Conservation (phyloP, 1,140 invertebrate species). For the Atta colombica region DNA sequence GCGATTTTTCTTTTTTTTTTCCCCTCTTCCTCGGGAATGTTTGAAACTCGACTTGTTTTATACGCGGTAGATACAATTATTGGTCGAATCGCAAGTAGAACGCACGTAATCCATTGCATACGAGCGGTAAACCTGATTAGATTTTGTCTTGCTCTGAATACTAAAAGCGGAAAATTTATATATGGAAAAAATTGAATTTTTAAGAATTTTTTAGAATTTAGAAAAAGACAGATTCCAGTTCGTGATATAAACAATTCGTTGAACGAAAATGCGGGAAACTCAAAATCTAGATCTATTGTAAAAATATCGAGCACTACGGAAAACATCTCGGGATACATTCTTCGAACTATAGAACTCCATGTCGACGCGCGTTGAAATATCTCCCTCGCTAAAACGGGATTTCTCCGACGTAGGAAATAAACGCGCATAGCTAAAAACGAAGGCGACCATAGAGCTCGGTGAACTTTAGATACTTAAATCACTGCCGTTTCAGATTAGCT, state of each 20-base stretch:
- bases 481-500: neutral
- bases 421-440: neutral
- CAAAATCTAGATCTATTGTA: neutral
- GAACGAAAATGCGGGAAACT: neutral
- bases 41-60: neutral
- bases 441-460: neutral
- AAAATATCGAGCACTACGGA: neutral
- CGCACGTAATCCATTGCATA: slow-evolving; percentile 12
- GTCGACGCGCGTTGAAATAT: slow-evolving; percentile 18
- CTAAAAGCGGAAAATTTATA: slow-evolving; percentile 5
- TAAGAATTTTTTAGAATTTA: neutral
- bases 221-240: neutral
- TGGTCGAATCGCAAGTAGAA: slow-evolving; percentile 21
- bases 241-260: neutral
- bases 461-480: slow-evolving; percentile 29
- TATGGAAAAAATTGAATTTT: neutral
- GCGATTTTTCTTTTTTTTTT: slow-evolving; percentile 10
- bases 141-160: slow-evolving; percentile 45
- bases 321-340: neutral
- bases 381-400: slow-evolving; percentile 1
- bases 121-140: slow-evolving; percentile 43
- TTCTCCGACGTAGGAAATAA: slow-evolving; percentile 22
- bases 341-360: neutral
- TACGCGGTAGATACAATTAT: slow-evolving; percentile 9
- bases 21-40: neutral